Evolutionary conservation across 2,888 invertebrate species (phyloP), one percentile per base, ranked within the genome.

Genomic region (Antheraea assamensis): DNA sequence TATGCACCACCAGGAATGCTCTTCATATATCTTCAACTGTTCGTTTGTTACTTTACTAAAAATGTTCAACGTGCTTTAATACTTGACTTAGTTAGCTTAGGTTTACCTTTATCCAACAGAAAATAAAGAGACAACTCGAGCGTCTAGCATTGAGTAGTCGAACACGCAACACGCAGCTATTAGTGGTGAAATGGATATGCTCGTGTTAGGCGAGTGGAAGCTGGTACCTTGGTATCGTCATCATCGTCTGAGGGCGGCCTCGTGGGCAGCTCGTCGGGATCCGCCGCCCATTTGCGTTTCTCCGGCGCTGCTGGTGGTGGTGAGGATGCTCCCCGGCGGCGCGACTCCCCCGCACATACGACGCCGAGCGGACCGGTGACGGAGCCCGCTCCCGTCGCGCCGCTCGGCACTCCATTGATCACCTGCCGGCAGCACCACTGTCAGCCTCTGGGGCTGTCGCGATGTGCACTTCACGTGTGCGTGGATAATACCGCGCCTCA

Each of bases 251-350:
- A 88, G 58, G 90, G 88, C 49, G 91, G 84, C 17, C 88, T 76
- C 72, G 87, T 81, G 55, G 89, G 82, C 73, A 81, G 79, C 74
- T 85, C 86, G 78, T 87, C 87, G 27, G 61, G 61, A 80, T 84
- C 87, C 79, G 90, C 91, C 52, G 91, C 96, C 97, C 91, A 97
- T 97, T 83, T 97, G 95, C 92, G 97, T 97, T 92, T 97, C 96
- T 75, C 97, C 95, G 81, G 96, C 89, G 87, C 95, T 90, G 79
- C 92, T 95, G 93, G 85, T 89, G 85, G 95, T 88, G 95, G 92
- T n/a, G 93, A 92, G 75, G 92, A 93, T 58, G 92, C 94, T 61
- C 90, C 92, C 76, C 92, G 90, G 66, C 89, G 93, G 83, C 88
- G 92, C 75, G 90, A 91, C 85, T 90, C 91, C 70, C 85, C 83